phyloP scores from a whole-genome alignment of 2,888 invertebrate species.

The Cinara cedri region DNA sequence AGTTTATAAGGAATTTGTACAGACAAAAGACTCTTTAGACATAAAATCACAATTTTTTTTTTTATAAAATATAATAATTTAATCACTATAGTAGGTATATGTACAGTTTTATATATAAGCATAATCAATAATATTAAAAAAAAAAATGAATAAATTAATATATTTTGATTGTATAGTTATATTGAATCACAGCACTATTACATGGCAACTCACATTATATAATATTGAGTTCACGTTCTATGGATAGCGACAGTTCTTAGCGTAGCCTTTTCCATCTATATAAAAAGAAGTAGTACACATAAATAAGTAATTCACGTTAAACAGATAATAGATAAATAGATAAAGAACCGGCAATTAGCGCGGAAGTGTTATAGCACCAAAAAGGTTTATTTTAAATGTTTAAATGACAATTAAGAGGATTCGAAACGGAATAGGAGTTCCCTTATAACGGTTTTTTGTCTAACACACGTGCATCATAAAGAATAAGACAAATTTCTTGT shows the following conservation, averaged over 20 bases:
- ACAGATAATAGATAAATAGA: no score
- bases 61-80: slow-evolving; percentile 14
- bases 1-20: no score
- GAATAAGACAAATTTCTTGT: no score
- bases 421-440: not conserved
- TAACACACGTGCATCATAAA: no score
- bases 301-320: no score
- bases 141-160: slow-evolving; percentile 23
- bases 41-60: no score
- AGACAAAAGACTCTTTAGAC: no score
- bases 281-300: not conserved
- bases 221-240: slow-evolving; percentile 37
- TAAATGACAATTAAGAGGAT: no score
- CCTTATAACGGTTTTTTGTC: not conserved
- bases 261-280: slow-evolving; percentile 53
- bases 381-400: no score
- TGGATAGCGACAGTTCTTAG: slow-evolving; percentile 9
- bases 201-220: slow-evolving; percentile 44
- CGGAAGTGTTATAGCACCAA: no score
- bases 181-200: slow-evolving; percentile 53
- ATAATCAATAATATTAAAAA: not conserved
- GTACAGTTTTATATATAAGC: slow-evolving; percentile 6
- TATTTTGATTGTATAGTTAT: slow-evolving; percentile 52
- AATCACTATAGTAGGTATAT: slow-evolving; percentile 19
- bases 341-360: no score